phyloP scores from a whole-genome alignment of 2,888 invertebrate genomes.

The Pinctada fucata region DNA sequence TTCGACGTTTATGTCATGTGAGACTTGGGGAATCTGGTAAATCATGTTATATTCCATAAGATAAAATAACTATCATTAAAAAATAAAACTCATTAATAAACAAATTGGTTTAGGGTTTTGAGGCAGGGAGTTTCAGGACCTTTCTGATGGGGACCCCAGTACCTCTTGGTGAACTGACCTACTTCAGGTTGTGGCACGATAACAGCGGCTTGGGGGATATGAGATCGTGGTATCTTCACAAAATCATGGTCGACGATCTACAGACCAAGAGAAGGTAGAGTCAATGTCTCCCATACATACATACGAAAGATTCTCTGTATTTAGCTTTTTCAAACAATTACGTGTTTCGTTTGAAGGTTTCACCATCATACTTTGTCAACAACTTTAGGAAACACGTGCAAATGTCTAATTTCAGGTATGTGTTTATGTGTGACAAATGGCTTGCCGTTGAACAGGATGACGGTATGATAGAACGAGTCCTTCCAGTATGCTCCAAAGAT shows the following conservation, averaged over 20 bases:
- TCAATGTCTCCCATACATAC: too few relatives aligned
- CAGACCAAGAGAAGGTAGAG: constrained; percentile 51
- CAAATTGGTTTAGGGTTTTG: constrained; percentile 48
- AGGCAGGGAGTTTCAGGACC: constrained; percentile 57
- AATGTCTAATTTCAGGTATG: constrained; percentile 49
- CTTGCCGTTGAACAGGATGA: constrained; percentile 76
- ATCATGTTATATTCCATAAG: too few relatives aligned
- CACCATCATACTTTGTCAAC: not conserved
- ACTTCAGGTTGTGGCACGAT: constrained; percentile 65
- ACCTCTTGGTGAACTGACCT: constrained; percentile 55
- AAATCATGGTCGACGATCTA: constrained; percentile 59
- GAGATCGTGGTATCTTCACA: constrained; percentile 64
- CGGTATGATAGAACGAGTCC: constrained; percentile 75
- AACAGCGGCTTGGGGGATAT: constrained; percentile 51
- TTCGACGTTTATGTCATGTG: too few relatives aligned
- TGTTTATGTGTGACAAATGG: constrained; percentile 75
- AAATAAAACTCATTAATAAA: too few relatives aligned
- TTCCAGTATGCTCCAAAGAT: constrained; percentile 73
- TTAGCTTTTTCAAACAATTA: not conserved
- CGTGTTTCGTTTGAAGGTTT: not conserved
- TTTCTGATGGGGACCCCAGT: constrained; percentile 60
- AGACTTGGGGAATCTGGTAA: too few relatives aligned
- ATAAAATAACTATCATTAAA: too few relatives aligned
- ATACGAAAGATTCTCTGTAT: not conserved
- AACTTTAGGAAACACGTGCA: not conserved